These are phyloP conservation scores for Megalops cyprinoides DNA, from an alignment of 2,797 vertebrate genomes.

Conservation along the genomic window DNA sequence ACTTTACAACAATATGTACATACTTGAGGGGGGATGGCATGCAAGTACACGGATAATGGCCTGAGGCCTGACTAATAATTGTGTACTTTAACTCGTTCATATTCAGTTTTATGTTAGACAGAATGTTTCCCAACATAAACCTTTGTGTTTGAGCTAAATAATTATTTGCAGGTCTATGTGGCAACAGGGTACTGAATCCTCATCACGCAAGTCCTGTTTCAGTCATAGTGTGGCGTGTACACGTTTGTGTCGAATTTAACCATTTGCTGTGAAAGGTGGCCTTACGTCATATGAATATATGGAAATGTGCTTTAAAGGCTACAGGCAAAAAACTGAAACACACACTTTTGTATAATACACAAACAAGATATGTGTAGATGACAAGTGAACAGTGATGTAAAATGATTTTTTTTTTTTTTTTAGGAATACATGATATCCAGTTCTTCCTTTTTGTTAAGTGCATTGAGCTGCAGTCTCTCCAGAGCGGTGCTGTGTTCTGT, in stretches of 20 bases:
- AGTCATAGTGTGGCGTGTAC: not conserved
- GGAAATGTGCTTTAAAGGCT: not conserved
- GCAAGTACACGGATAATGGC: not conserved
- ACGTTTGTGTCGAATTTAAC: not conserved
- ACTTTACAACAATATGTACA: not conserved
- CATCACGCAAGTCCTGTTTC: no score
- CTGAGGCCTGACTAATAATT: constrained; percentile 6
- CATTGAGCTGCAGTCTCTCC: constrained; percentile 4
- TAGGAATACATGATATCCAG: constrained; percentile 29
- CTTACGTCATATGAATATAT: not conserved
- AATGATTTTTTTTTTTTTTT: not conserved
- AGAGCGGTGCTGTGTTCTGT: constrained; percentile 10
- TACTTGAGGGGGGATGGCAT: not conserved
- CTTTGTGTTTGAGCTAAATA: constrained; percentile 4
- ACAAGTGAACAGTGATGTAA: constrained; percentile 18
- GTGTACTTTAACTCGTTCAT: constrained; percentile 10
- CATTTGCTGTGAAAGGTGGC: constrained; percentile 8
- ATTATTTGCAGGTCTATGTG: not conserved
- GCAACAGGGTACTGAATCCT: constrained; percentile 14
- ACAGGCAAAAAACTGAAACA: constrained; percentile 17
- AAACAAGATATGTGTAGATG: not conserved
- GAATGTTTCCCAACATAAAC: constrained; percentile 7
- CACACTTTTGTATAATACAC: constrained; percentile 25
- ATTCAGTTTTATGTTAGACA: not conserved
- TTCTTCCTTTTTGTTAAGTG: constrained; percentile 29